Base-by-base conservation (phyloP, 2,888 invertebrate species). In the Willowsia nigromaculata region DNA sequence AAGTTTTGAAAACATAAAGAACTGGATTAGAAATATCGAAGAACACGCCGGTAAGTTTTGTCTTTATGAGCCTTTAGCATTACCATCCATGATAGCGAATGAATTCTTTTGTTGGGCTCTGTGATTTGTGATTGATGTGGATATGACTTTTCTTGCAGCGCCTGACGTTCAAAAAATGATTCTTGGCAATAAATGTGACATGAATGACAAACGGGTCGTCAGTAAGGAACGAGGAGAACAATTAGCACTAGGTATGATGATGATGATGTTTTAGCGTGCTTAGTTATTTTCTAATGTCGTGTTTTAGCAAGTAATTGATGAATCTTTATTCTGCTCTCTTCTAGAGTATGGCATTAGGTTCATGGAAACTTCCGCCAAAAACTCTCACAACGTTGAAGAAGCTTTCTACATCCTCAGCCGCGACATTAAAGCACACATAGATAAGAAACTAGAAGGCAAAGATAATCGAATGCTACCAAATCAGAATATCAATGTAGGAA, bases 161-260 rank as follows among this genome's bases (percentile, higher is more conserved):
- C 97, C 98, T 22, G 99, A 99, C 95, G 99, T 99, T 40, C 99
- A 99, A 94, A 98, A 99, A 95, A 99, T 99, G 99, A 96, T 99
- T 92, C 95, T 99, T 93, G 99, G 98, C 91, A 99, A 99, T 95
- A 99, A 99, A 95, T 99, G 99, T 95, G 99, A 99, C 95, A 96
- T 99, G 94, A 97, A 97, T 94, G 98, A 98, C 93, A 97, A 97
- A 94, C 95, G 99, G 95, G 90, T 90, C 6, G 92, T 92, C 2
- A 97, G 98, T 90, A 98, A 97, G 94, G 99, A 99, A 94, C 95
- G 98, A 93, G 99, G 99, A 81, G 99, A 99, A 95, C 97, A 98
- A 95, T 95, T 99, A 94, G 99, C 99, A n/a, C n/a, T n/a, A n/a
- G n/a, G n/a, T n/a, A n/a, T n/a, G n/a, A n/a, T n/a, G n/a, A n/a